Percentiles rank a stretch among this genome's conserved stretches.
Conservation (phyloP, 2,113 vertebrate species). For the Rhinopomastus cyanomelas region DNA sequence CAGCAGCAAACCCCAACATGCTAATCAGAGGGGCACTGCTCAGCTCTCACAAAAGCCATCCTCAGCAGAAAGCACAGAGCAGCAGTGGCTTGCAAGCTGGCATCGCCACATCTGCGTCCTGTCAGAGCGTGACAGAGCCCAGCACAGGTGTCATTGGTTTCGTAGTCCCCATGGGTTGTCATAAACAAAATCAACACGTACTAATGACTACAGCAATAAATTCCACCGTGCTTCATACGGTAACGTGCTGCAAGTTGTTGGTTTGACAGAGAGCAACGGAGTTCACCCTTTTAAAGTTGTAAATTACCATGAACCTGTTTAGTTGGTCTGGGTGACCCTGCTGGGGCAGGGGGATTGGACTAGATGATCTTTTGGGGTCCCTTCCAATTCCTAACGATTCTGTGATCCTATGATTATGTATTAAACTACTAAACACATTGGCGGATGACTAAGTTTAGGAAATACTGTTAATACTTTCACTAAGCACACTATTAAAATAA, state of each 20-base stretch:
- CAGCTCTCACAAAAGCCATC: background rate
- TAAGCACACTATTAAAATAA: constrained; percentile 83
- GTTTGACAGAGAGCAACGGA: constrained; percentile 77
- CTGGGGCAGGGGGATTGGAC: no score
- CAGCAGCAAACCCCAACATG: background rate
- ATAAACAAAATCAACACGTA: constrained; percentile 76
- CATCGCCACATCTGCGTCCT: background rate
- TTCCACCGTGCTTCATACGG: constrained; percentile 72
- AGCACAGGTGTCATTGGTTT: constrained; percentile 50
- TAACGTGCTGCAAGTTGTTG: constrained; percentile 71
- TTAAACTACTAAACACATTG: constrained; percentile 77
- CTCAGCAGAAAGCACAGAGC: background rate
- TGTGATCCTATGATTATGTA: no score
- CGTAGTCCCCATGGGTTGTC: constrained; percentile 73
- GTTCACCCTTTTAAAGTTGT: constrained; percentile 79
- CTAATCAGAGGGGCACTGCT: background rate
- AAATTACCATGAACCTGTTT: constrained; percentile 81
- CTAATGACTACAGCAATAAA: constrained; percentile 79
- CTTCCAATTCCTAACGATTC: no score
- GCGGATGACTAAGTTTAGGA: constrained; percentile 71
- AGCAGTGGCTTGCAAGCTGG: background rate
- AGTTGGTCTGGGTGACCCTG: no score
- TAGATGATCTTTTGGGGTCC: no score
- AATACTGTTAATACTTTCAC: constrained; percentile 79
- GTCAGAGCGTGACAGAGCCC: background rate